Conservation (phyloP, 2,888 invertebrate genomes). For the Carpatolechia fugitivella region DNA sequence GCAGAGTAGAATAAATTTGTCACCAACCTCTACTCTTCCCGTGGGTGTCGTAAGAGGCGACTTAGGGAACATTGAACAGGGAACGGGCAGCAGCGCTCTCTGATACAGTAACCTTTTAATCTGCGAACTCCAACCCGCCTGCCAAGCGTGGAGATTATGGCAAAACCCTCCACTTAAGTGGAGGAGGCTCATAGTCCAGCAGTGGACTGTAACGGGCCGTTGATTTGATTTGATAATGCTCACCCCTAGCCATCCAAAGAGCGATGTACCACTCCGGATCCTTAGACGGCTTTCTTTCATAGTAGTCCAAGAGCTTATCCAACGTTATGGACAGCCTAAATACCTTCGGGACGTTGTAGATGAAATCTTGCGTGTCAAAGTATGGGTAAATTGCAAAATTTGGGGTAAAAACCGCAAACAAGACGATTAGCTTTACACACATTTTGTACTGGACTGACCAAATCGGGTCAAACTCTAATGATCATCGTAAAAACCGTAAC, state of each 20-base stretch:
- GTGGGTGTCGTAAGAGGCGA: too few species aligned
- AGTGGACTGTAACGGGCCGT: too few species aligned
- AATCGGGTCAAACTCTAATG: slow-evolving; percentile 36
- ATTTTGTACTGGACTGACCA: slow-evolving; percentile 53
- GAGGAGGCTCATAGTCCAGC: too few species aligned
- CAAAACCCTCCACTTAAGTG: too few species aligned
- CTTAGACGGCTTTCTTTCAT: slow-evolving; percentile 69
- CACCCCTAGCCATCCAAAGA: slow-evolving; percentile 65
- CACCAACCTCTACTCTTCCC: too few species aligned
- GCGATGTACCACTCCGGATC: slow-evolving; percentile 72
- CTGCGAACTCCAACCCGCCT: too few species aligned
- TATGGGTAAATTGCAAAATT: slow-evolving; percentile 63
- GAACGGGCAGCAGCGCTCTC: too few species aligned
- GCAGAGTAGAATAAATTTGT: too few species aligned
- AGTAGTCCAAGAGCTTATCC: slow-evolving; percentile 63
- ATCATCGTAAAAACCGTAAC: slow-evolving; percentile 36
- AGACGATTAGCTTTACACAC: slow-evolving; percentile 48
- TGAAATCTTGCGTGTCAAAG: slow-evolving; percentile 72
- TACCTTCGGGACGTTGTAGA: slow-evolving; percentile 73
- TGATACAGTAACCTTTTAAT: too few species aligned
- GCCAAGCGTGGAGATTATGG: too few species aligned
- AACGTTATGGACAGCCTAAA: slow-evolving; percentile 65
- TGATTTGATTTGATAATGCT: too few species aligned
- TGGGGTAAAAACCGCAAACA: slow-evolving; percentile 35
- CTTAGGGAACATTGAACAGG: too few species aligned